phyloP scores from a whole-genome alignment of 2,113 vertebrate genomes.

The Scophthalmus maximus region DNA sequence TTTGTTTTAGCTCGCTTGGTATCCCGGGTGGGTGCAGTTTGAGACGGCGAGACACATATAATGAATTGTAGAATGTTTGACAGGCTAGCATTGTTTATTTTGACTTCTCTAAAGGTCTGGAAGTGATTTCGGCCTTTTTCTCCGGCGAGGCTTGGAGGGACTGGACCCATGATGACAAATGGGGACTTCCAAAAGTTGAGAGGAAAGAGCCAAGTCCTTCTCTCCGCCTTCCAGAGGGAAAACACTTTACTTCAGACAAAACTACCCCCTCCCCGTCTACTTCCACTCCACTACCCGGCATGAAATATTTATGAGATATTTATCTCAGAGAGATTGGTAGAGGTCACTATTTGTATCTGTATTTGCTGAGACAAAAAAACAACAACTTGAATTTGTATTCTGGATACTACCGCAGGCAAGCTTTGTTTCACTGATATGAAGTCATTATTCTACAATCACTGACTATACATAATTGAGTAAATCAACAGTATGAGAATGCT shows the following conservation, averaged over 20 bases:
- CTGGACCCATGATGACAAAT: constrained; percentile 51
- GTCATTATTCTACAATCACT: neutral
- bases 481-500: neutral
- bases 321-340: constrained; percentile 30
- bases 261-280: constrained; percentile 33
- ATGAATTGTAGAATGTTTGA: neutral
- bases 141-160: constrained; percentile 5
- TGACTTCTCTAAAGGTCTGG: constrained; percentile 29
- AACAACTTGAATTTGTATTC: constrained; percentile 2
- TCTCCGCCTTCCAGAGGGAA: constrained; percentile 31
- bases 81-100: constrained; percentile 4
- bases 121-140: constrained; percentile 18
- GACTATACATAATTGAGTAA: neutral
- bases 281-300: constrained; percentile 17
- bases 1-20: constrained; percentile 4
- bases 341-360: constrained; percentile 39
- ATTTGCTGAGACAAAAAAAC: constrained; percentile 19
- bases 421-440: neutral
- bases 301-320: constrained; percentile 47
- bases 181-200: constrained; percentile 63
- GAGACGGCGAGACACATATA: neutral
- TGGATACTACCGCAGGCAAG: neutral
- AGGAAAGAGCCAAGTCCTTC: constrained; percentile 58
- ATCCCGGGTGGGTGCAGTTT: neutral
- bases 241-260: constrained; percentile 46